These are phyloP conservation scores for Hydrozoanthus gracilis DNA, from an alignment of 92 coral and sea anemone species.

Conservation along the genomic window DNA sequence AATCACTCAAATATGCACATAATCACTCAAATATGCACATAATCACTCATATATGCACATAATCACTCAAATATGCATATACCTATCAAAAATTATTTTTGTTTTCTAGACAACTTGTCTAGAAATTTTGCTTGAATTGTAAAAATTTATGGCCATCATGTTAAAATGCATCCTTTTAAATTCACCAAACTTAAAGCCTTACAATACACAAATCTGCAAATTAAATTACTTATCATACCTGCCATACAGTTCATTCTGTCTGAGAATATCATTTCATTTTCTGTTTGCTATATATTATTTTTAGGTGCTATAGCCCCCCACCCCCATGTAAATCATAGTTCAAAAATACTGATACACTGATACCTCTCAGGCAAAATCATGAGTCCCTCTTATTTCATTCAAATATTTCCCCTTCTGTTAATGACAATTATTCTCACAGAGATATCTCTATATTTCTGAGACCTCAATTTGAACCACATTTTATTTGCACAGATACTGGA, in stretches of 20 bases:
- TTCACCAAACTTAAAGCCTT: neutral
- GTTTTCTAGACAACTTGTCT: neutral
- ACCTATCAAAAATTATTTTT: neutral
- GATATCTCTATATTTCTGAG: neutral
- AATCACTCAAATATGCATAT: too few species aligned
- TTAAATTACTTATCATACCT: neutral
- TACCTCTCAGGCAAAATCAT: slow-evolving; percentile 2
- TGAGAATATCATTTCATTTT: neutral
- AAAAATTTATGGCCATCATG: neutral
- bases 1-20: too few species aligned
- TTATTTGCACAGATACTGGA: slow-evolving; percentile 5
- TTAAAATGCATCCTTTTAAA: neutral
- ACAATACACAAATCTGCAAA: neutral
- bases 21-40: too few species aligned
- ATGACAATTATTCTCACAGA: slow-evolving; percentile 9
- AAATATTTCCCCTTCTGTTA: slow-evolving; percentile 10
- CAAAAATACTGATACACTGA: slow-evolving; percentile 11
- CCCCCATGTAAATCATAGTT: too few species aligned
- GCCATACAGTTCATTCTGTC: neutral
- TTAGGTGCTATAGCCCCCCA: too few species aligned
- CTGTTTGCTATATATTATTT: neutral
- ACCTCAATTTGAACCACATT: slow-evolving; percentile 6
- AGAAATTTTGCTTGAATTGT: neutral
- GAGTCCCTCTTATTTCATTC: slow-evolving; percentile 4
- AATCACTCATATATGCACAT: too few species aligned